A percentile compares a stretch with the other conserved stretches of the same genome.
phyloP scores from a whole-genome alignment of 2,888 invertebrate species.

The Diarsia brunnea region DNA sequence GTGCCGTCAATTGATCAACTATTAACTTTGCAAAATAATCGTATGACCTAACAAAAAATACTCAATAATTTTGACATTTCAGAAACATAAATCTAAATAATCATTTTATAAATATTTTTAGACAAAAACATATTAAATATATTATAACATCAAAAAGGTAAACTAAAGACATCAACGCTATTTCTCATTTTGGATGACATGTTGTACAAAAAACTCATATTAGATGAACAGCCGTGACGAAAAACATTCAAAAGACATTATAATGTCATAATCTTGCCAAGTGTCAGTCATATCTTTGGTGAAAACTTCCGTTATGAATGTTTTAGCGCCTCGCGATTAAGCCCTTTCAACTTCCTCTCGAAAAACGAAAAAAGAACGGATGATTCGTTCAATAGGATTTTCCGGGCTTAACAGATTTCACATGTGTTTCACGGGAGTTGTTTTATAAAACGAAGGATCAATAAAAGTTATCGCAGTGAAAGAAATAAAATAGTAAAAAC shows the following conservation, averaged over 20 bases:
- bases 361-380: slow-evolving; percentile 74
- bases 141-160: not conserved
- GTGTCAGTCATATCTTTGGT: slow-evolving; percentile 64
- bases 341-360: slow-evolving; percentile 74
- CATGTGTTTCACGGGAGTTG: slow-evolving; percentile 73
- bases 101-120: not conserved
- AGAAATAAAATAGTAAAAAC: slow-evolving; percentile 40
- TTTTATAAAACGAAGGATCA: slow-evolving; percentile 27
- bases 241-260: slow-evolving; percentile 69
- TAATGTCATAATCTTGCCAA: slow-evolving; percentile 71
- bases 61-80: not conserved
- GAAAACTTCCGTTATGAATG: slow-evolving; percentile 74
- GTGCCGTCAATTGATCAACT: not conserved
- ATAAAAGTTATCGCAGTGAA: slow-evolving; percentile 26
- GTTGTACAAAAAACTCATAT: slow-evolving; percentile 53
- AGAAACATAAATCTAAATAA: not conserved
- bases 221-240: slow-evolving; percentile 68
- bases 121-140: not conserved
- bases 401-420: slow-evolving; percentile 84
- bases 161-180: not conserved
- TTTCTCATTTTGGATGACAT: not conserved
- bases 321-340: slow-evolving; percentile 72
- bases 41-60: not conserved
- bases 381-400: slow-evolving; percentile 79
- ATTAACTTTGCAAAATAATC: not conserved